These are phyloP conservation scores for Otus sunia DNA, from an alignment of 2,113 vertebrate species.

Conservation along the genomic window DNA sequence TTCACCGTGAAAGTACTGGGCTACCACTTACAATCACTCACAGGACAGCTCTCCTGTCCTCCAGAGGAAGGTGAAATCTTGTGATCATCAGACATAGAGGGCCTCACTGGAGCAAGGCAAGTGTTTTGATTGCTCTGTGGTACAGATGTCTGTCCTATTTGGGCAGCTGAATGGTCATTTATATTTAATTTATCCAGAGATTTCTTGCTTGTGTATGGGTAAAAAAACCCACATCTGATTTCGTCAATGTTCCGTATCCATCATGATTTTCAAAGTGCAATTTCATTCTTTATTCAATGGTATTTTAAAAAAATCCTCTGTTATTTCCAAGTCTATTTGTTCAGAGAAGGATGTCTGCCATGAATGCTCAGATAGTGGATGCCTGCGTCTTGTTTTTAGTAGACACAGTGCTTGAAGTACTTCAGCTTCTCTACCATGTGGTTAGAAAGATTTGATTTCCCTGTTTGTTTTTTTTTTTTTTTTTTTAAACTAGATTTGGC, in stretches of 20 bases:
- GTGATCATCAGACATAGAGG: background rate
- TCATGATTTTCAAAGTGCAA: background rate
- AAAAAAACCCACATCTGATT: background rate
- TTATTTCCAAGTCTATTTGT: background rate
- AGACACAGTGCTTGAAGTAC: background rate
- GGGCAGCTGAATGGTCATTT: background rate
- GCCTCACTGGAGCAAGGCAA: background rate
- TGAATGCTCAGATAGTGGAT: background rate
- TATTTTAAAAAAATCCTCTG: background rate
- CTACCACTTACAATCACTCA: rapidly evolving
- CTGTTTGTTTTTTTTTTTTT: background rate
- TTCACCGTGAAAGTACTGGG: background rate
- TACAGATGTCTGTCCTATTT: background rate
- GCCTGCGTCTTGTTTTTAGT: background rate
- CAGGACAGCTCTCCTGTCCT: background rate
- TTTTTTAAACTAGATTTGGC: background rate
- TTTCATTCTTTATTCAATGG: background rate
- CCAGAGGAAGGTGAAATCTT: background rate
- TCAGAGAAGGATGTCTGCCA: background rate
- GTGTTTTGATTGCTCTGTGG: background rate
- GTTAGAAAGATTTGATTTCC: background rate
- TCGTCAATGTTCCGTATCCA: background rate
- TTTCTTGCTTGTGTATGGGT: background rate
- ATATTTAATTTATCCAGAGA: background rate
- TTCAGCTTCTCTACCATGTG: background rate